Evolutionary conservation across 37 sponge, comb jelly and placozoan species (phyloP), one percentile per base, ranked within the genome.

Genomic region (Crambe crambe): DNA sequence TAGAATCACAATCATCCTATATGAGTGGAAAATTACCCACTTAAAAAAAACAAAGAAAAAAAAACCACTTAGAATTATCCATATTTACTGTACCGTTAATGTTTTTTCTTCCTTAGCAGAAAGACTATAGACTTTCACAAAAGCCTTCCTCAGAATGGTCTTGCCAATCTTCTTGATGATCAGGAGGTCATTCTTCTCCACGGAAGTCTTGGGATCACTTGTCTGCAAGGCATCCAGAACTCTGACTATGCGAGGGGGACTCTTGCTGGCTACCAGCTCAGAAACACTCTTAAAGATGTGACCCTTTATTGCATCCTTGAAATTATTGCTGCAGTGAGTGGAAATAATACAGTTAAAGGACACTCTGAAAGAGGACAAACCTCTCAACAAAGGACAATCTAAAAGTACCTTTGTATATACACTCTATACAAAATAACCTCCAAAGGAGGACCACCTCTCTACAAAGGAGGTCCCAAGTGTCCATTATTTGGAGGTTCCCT

Each of bases 91-190:
- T 2, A 58, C 77, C 37, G 34, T 29, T 21, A 77, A 60, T 1
- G 64, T 77, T 26, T 77, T 77, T 30, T 77, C 77, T 41, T 77
- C 65, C 26, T 64, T 64, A 21, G 25, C 60, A 0, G 42, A 40
- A 22, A 42, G 23, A 17, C 44, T 77, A 17, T 43, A 39, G 10
- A 77, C 77, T 26, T 77, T 77, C 3, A 77, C 17, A n/a, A 77
- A 61, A 10, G 63, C 43, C 64, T 42, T 77, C 26, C 77, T 43
- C 42, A 36, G 58, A 42, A 77, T 39, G 0, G 77, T 42, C 31
- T 59, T 77, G 9, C 66, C 41, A 0, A 77, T 12, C 44, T 77
- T 77, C 29, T 39, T 37, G 10, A 77, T 22, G 29, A 77, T 22
- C 30, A 77, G 77, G 1, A 64, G 18, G 26, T 77, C 77, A 63